Evolutionary conservation across 2,888 invertebrate species (phyloP).

Genomic region (Sinodicranocentrus sp.): DNA sequence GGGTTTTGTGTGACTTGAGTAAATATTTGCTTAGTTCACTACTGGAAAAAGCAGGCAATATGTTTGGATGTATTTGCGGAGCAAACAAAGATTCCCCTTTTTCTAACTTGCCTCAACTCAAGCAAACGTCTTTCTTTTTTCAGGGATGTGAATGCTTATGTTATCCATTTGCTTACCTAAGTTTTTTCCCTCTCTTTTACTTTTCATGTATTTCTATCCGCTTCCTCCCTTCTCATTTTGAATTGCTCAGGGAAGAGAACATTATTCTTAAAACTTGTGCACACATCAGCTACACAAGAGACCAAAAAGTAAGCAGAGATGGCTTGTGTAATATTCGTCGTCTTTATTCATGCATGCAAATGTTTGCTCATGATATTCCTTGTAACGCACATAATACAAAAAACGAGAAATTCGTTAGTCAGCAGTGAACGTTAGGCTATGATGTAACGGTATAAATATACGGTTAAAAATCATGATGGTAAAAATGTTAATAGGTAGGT

Average conservation of each 20-base stretch:
- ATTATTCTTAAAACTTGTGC: constrained; percentile 5
- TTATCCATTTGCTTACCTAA: constrained; percentile 50
- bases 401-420: too few species aligned
- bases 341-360: background rate
- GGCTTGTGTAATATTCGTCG: constrained; percentile 1
- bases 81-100: constrained; percentile 72
- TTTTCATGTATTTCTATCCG: background rate
- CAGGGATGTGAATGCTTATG: constrained; percentile 13
- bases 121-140: constrained; percentile 32
- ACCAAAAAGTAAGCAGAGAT: constrained; percentile 8
- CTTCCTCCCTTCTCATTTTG: background rate
- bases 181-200: constrained; percentile 12
- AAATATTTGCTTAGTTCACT: constrained; percentile 75
- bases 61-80: constrained; percentile 71
- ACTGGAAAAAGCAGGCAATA: constrained; percentile 75
- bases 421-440: too few species aligned
- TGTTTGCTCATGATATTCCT: background rate
- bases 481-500: too few species aligned
- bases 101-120: constrained; percentile 44
- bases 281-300: constrained; percentile 17
- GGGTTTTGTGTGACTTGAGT: constrained; percentile 72
- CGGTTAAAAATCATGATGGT: too few species aligned
- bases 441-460: too few species aligned
- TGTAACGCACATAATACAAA: too few species aligned
- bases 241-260: background rate